Conservation (phyloP, 2,888 invertebrate genomes). For the Lapara coniferarum region DNA sequence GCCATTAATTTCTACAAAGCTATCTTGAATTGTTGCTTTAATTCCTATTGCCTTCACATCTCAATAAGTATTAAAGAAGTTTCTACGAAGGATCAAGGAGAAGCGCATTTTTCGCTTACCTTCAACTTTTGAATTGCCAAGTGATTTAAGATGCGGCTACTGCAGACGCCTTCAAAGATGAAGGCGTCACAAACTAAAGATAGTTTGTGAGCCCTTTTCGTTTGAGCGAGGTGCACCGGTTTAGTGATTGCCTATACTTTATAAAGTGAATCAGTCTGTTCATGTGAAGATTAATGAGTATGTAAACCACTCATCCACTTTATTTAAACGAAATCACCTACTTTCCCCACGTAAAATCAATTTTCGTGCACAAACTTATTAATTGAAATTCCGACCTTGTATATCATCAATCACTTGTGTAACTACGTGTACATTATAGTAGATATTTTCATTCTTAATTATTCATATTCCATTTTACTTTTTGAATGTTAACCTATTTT, state of each 20-base stretch:
- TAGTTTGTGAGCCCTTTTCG: neutral
- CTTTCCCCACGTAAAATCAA: conserved; percentile 4
- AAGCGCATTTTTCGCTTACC: neutral
- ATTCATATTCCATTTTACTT: neutral
- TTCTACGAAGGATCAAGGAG: neutral
- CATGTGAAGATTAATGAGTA: neutral
- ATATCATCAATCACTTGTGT: conserved; percentile 20
- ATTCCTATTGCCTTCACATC: neutral
- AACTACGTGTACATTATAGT: neutral
- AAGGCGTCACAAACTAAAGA: too few species aligned
- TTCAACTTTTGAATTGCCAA: neutral
- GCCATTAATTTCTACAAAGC: neutral
- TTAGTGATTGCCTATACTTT: neutral
- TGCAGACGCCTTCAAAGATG: too few species aligned
- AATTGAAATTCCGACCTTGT: conserved; percentile 14
- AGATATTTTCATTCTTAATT: neutral
- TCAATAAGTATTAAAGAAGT: neutral
- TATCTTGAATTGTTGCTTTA: neutral
- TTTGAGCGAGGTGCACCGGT: neutral
- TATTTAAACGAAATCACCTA: neutral
- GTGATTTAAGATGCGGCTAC: neutral
- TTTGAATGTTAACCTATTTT: neutral
- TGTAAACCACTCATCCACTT: neutral
- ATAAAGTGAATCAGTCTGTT: neutral
- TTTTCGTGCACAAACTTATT: conserved; percentile 15